These are phyloP conservation scores for Drosophila burlai DNA, from an alignment of 1,140 invertebrate species.

Conservation along the genomic window DNA sequence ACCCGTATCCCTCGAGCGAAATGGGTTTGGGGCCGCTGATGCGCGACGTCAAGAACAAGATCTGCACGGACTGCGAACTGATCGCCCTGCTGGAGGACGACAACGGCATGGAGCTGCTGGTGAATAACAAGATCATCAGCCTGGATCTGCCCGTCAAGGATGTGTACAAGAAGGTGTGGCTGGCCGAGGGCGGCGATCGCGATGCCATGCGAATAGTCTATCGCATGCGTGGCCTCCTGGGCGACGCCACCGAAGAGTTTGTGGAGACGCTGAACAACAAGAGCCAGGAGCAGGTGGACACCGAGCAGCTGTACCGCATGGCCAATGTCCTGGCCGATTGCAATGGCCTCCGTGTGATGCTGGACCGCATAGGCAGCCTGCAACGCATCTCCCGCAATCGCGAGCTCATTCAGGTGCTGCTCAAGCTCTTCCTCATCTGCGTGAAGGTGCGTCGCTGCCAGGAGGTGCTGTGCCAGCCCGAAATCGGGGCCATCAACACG, in stretches of 20 bases:
- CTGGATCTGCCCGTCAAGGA: slow-evolving; percentile 98
- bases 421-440: slow-evolving; percentile 94
- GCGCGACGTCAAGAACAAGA: slow-evolving; percentile 99
- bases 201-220: slow-evolving; percentile 99
- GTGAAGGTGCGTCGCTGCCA: slow-evolving; percentile 92
- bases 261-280: slow-evolving; percentile 96
- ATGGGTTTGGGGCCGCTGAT: slow-evolving; percentile 97
- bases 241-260: slow-evolving; percentile 99
- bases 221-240: slow-evolving; percentile 97
- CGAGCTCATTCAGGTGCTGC: slow-evolving; percentile 92
- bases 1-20: slow-evolving; percentile 98
- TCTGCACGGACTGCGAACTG: slow-evolving; percentile 98
- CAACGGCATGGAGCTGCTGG: slow-evolving; percentile 99
- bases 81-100: slow-evolving; percentile 98
- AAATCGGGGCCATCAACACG: slow-evolving; percentile 89
- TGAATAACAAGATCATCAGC: slow-evolving; percentile 99
- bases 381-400: slow-evolving; percentile 90
- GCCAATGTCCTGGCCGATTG: slow-evolving; percentile 91
- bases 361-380: slow-evolving; percentile 88
- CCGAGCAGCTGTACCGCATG: slow-evolving; percentile 95
- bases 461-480: slow-evolving; percentile 89
- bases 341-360: slow-evolving; percentile 94
- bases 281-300: slow-evolving; percentile 95
- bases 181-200: slow-evolving; percentile 93
- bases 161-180: slow-evolving; percentile 95